Conservation (phyloP, 2,797 vertebrate genomes). For the Melanotaenia boesemani region DNA sequence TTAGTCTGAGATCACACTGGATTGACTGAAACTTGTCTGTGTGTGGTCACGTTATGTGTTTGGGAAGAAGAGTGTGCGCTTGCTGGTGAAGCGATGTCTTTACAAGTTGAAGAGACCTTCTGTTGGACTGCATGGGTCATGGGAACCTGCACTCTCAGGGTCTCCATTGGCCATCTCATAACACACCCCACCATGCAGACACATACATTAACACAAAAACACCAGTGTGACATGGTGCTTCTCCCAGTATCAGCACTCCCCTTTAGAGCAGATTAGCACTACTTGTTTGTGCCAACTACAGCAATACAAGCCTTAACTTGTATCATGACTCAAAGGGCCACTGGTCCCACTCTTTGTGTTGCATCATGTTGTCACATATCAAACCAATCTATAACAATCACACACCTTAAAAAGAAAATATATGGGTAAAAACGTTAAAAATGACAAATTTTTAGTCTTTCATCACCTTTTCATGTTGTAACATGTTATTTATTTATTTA, state of each 20-base stretch:
- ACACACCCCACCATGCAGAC: constrained; percentile 26
- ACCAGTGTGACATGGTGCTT: constrained; percentile 52
- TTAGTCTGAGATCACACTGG: constrained; percentile 64
- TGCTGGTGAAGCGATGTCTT: constrained; percentile 55
- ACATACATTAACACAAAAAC: constrained; percentile 34
- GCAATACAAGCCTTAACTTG: constrained; percentile 62
- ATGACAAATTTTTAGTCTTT: neutral
- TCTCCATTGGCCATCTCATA: constrained; percentile 68
- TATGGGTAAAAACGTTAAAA: neutral
- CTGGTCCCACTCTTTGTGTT: constrained; percentile 36
- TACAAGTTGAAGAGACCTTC: constrained; percentile 67
- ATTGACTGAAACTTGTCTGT: constrained; percentile 48
- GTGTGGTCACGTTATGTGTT: constrained; percentile 57
- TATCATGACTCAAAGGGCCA: constrained; percentile 23
- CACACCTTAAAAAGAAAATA: neutral
- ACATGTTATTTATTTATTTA: too few relatives aligned
- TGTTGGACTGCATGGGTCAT: constrained; percentile 73
- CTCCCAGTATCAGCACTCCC: constrained; percentile 49
- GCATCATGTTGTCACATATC: neutral
- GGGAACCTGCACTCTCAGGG: constrained; percentile 72
- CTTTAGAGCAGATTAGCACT: constrained; percentile 59
- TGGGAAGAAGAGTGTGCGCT: constrained; percentile 16
- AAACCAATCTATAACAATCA: constrained; percentile 3
- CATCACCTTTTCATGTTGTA: neutral
- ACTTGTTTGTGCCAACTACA: constrained; percentile 70